Evolutionary conservation across 2,888 invertebrate genomes (phyloP), one percentile per base, ranked within the genome.

Genomic region (Branchinecta sandiegonensis): DNA sequence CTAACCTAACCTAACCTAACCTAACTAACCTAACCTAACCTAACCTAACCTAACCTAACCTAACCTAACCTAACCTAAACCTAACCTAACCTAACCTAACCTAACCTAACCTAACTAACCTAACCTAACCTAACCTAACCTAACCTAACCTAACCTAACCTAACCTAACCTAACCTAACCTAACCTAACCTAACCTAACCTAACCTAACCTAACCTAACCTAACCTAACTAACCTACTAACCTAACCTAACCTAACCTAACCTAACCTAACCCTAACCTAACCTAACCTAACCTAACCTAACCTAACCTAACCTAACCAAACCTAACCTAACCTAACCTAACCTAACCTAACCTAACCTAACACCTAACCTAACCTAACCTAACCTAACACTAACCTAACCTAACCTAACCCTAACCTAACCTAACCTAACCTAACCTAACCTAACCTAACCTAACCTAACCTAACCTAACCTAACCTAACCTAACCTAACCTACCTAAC

Each of bases 1-100:
- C 50, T 70, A 70, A 50, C 71, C 69, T 72, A 70, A 37, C 69
- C 69, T 72, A 71, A 70, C 69, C 65, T 70, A 71, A 72, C 68
- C 71, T 70, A 48, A 48, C 50, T 48, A 48, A 48, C n/a, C 50
- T n/a, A 11, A 48, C 11, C 50, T 48, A 48, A 48, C 50, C 50
- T 48, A 48, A 48, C 50, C 50, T 48, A 48, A 48, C 50, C 50
- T 48, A 48, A 48, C 50, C 50, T 48, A 11, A 48, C 11, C 50
- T n/a, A 11, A 48, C 11, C 50, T n/a, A 11, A 48, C 11, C 50
- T n/a, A 11, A 48, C 11, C 50, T n/a, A 11, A 48, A 48, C 50
- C 50, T 48, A 48, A 48, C 50, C 50, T 11, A 11, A 48, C 50
- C 50, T 48, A 48, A 48, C 50, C 50, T 48, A 48, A 48, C 50